Evolutionary conservation across 2,113 vertebrate genomes (phyloP), one percentile per base, ranked within the genome.

Genomic region (Cichladusa arquata): DNA sequence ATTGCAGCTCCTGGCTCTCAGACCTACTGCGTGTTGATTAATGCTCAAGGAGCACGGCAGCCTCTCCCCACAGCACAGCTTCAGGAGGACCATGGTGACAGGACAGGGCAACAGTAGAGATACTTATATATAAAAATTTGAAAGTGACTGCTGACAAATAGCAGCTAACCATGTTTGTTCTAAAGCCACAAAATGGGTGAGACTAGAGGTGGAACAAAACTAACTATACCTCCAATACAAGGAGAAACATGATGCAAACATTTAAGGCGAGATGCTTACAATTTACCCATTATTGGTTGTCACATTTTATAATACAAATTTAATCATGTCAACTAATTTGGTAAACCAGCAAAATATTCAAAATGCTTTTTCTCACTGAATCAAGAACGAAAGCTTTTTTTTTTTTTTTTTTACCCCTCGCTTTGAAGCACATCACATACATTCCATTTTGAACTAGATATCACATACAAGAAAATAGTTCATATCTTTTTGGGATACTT

Each of bases 401-500:
- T 34, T 25, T 16, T 7, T 34, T n/a, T 19, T n/a, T 31, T 12
- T 11, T 3, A 1, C 44, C 44, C 18, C 9, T 48, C n/a, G n/a
- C 26, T 70, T 45, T n/a, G n/a, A 92, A 81, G 19, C 8, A 81
- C 20, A 61, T 54, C 5, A 66, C 44, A 28, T 40, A 72, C 0
- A 0, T 36, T 36, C 36, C 36, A 36, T 36, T 85, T 85, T 79
- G 86, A 92, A 90, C 86, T 33, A 92, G 18, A 10, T 6, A 14
- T 86, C 92, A 93, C 51, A 86, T 70, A 34, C 5, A 47, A 25
- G 28, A 95, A 97, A 94, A 86, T 51, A 57, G 12, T 66, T 94
- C 28, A 65, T 34, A 81, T 70, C n/a, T 36, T 93, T 96, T 89
- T 12, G 18, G 14, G 48, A 96, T 45, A 81, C 42, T 65, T 88